Evolutionary conservation across 2,888 invertebrate species (phyloP), one percentile per base, ranked within the genome.

Genomic region (Sericinus montela): DNA sequence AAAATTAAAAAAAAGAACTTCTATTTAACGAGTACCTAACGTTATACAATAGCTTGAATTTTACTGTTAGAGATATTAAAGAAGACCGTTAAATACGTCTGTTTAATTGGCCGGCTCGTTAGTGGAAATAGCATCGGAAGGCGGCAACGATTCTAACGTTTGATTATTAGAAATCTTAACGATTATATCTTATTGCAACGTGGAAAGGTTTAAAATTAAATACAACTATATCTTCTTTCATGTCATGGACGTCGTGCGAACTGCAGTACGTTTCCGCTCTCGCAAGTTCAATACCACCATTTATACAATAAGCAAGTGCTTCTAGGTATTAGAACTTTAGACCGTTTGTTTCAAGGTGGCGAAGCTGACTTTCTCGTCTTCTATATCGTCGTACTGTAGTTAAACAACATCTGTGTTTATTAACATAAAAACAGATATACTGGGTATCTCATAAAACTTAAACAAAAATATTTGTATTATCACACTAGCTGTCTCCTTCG

Each of bases 101-200:
- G 14, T 44, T 32, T 79, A 81, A 81, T 80, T 80, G 73, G 69
- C 67, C 67, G 60, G 67, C 75, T 81, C 80, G 80, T 81, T 82
- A 81, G 77, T 62, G 60, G 63, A 63, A 63, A 67, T 6, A 6
- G 59, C 59, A 66, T 30, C 65, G 68, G 69, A 70, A 69, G 67
- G 67, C 71, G 73, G 73, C 67, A 44, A 45, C 49, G 50, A 54
- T 56, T 62, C 60, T 58, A 56, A 55, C 25, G 25, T 25, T 25
- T 15, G 11, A 34, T 36, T 16, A 19, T 28, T 16, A 25, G 4
- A 3, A 15, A 36, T 25, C 36, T 29, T 15, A 43, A 49, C 40
- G 25, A 51, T 45, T 19, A 7, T 2, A 23, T 15, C 43, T 34
- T 48, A 43, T 37, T 43, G n/a, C 42, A 25, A 25, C 57, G 37